phyloP scores from a whole-genome alignment of 2,888 invertebrate genomes.

The Drosophila emarginata region DNA sequence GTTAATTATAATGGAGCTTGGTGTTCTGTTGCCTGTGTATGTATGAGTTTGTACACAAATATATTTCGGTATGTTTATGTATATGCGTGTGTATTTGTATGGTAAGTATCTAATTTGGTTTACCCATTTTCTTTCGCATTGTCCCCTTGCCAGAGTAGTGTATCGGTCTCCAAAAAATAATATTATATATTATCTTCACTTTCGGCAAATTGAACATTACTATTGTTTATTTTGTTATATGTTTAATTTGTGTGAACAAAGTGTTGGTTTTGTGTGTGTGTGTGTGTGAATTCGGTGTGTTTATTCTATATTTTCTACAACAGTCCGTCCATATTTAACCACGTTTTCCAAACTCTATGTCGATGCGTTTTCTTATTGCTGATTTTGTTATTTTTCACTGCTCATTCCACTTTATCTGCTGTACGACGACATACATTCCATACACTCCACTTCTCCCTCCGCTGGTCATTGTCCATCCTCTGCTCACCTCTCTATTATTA shows the following conservation, averaged over 20 bases:
- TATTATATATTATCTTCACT: slow-evolving; percentile 22
- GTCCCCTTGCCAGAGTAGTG: slow-evolving; percentile 14
- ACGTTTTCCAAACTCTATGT: slow-evolving; percentile 34
- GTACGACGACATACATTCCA: slow-evolving; percentile 33
- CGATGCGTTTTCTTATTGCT: slow-evolving; percentile 31
- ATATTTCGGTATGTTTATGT: slow-evolving; percentile 42
- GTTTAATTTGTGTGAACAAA: slow-evolving; percentile 35
- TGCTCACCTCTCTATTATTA: slow-evolving; percentile 32
- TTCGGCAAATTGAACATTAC: slow-evolving; percentile 34
- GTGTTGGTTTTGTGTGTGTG: slow-evolving; percentile 7
- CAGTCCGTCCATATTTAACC: slow-evolving; percentile 18
- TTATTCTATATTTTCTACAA: slow-evolving; percentile 37
- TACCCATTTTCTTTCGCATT: slow-evolving; percentile 20
- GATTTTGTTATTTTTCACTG: slow-evolving; percentile 40
- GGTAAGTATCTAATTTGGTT: slow-evolving; percentile 13
- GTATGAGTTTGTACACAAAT: slow-evolving; percentile 49
- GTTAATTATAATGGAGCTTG: slow-evolving; percentile 59
- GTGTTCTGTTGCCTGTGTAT: slow-evolving; percentile 51
- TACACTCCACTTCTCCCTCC: slow-evolving; percentile 1
- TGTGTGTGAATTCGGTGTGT: slow-evolving; percentile 39
- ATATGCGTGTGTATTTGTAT: slow-evolving; percentile 30
- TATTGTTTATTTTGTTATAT: slow-evolving; percentile 30
- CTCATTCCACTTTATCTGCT: slow-evolving; percentile 35
- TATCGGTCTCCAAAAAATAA: slow-evolving; percentile 40
- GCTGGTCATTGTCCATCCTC: slow-evolving; percentile 23